These are phyloP conservation scores for Sturnira hondurensis DNA, from an alignment of 2,113 vertebrate genomes.

Conservation along the genomic window DNA sequence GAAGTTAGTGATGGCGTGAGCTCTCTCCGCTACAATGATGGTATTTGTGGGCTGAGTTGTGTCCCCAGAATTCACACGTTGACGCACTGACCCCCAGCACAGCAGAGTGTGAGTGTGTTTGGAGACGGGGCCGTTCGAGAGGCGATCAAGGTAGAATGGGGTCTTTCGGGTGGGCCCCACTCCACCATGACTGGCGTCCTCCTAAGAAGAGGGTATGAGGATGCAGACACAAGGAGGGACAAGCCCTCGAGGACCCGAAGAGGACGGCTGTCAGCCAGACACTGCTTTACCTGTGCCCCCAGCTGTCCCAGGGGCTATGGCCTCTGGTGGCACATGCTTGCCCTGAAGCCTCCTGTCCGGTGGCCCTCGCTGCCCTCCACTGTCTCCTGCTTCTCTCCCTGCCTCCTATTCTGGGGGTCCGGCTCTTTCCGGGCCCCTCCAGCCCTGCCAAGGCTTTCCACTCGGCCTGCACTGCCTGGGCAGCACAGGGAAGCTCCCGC, in stretches of 20 bases:
- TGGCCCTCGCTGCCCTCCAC: rapidly evolving
- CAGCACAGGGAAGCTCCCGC: neutral
- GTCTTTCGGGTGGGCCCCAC: too few relatives aligned
- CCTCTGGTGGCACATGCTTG: neutral
- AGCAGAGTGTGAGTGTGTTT: neutral
- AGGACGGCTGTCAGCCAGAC: too few relatives aligned
- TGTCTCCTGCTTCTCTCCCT: neutral
- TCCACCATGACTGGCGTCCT: neutral
- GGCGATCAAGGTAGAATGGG: neutral
- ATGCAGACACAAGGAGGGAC: neutral
- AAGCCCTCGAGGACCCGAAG: rapidly evolving
- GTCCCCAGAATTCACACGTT: neutral
- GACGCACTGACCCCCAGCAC: too few relatives aligned
- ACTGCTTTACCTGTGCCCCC: rapidly evolving
- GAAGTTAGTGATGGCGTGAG: neutral
- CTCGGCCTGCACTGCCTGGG: neutral
- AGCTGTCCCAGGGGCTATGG: rapidly evolving
- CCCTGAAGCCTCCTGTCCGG: rapidly evolving
- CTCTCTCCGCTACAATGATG: neutral
- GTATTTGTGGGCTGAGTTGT: neutral
- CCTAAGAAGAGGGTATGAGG: neutral
- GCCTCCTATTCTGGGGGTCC: neutral
- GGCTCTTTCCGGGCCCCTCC: neutral
- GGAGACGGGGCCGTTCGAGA: neutral
- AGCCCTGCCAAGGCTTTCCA: neutral